These are phyloP conservation scores for Betta splendens DNA, from an alignment of 2,797 vertebrate genomes.

Conservation along the genomic window DNA sequence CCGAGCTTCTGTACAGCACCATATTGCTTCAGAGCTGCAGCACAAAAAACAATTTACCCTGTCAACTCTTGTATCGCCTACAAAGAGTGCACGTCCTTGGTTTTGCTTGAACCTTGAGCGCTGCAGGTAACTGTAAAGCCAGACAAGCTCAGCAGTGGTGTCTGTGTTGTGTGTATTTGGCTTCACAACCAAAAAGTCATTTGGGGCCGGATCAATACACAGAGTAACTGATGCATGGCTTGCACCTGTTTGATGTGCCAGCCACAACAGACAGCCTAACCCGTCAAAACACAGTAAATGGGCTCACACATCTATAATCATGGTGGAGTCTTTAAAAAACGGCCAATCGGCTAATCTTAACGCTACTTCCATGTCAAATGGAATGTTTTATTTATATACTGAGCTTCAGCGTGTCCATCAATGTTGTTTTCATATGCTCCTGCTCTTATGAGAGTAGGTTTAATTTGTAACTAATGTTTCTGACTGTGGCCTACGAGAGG, in stretches of 20 bases:
- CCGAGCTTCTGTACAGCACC: constrained; percentile 11
- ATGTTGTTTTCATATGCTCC: too few relatives aligned
- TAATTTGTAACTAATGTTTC: too few relatives aligned
- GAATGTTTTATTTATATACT: too few relatives aligned
- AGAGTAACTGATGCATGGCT: constrained; percentile 3
- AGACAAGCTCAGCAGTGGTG: neutral
- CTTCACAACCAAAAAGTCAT: constrained; percentile 3
- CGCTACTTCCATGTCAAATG: too few relatives aligned
- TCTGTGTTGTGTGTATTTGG: constrained; percentile 1
- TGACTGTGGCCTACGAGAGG: neutral
- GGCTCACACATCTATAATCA: neutral
- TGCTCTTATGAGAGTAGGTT: too few relatives aligned
- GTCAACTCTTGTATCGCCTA: neutral
- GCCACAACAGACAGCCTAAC: constrained; percentile 4
- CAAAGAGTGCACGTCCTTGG: neutral
- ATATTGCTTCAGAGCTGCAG: constrained; percentile 9
- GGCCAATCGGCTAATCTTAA: too few relatives aligned
- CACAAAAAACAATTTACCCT: neutral
- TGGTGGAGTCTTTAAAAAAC: neutral
- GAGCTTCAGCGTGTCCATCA: too few relatives aligned
- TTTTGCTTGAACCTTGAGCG: neutral
- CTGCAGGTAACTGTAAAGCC: neutral
- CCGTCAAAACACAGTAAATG: neutral
- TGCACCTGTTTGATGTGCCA: constrained; percentile 21
- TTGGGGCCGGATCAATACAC: constrained; percentile 30